Conservation (phyloP, 2,888 invertebrate genomes). For the Oithona nana region DNA sequence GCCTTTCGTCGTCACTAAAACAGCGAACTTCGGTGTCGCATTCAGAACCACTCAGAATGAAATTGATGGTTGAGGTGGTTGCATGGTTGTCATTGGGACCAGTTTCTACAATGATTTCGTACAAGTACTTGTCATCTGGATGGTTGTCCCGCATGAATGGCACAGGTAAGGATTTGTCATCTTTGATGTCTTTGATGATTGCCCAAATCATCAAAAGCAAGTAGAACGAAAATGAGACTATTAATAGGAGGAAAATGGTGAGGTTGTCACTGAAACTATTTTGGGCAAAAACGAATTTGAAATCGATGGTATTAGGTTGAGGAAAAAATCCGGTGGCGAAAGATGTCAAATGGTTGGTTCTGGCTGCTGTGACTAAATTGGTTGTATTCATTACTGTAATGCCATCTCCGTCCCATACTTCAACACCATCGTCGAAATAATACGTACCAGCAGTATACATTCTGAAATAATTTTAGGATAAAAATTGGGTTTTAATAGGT, state of each 20-base stretch:
- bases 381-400: background rate
- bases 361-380: background rate
- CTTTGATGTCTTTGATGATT: slow-evolving; percentile 27
- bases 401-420: slow-evolving; percentile 13
- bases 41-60: slow-evolving; percentile 30
- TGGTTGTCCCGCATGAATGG: slow-evolving; percentile 28
- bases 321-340: slow-evolving; percentile 32
- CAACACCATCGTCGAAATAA: slow-evolving; percentile 4
- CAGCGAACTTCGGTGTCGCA: slow-evolving; percentile 30
- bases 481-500: too few relatives aligned
- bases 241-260: slow-evolving; percentile 30
- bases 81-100: slow-evolving; percentile 25
- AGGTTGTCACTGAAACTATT: slow-evolving; percentile 29
- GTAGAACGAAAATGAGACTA: slow-evolving; percentile 27
- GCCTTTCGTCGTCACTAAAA: slow-evolving; percentile 27
- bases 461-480: too few relatives aligned
- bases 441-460: slow-evolving; percentile 7
- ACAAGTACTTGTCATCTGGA: slow-evolving; percentile 29
- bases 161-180: slow-evolving; percentile 22
- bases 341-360: slow-evolving; percentile 28
- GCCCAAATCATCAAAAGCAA: slow-evolving; percentile 29
- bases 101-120: slow-evolving; percentile 30
- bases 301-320: slow-evolving; percentile 31
- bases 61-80: slow-evolving; percentile 27
- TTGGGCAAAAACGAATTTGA: slow-evolving; percentile 29